Evolutionary conservation across 2,888 invertebrate species (phyloP).

Genomic region (Didymodactylos carnosus): DNA sequence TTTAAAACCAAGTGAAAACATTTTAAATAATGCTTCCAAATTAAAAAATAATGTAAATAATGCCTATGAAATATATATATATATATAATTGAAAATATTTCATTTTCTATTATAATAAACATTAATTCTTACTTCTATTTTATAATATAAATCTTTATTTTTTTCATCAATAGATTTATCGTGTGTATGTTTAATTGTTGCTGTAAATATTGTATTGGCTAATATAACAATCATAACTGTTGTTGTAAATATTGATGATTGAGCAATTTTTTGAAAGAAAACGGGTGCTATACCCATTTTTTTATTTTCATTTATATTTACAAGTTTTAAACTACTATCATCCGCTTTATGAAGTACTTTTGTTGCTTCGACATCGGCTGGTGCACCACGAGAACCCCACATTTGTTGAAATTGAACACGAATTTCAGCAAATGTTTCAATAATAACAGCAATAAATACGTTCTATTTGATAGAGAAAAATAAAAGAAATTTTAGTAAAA

Average conservation of each 20-base stretch:
- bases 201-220: constrained; percentile 82
- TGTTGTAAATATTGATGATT: constrained; percentile 74
- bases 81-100: background rate
- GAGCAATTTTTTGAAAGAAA: constrained; percentile 38
- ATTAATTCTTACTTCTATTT: constrained; percentile 23
- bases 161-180: constrained; percentile 43
- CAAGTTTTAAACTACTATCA: constrained; percentile 67
- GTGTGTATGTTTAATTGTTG: constrained; percentile 80
- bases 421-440: constrained; percentile 44
- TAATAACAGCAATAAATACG: constrained; percentile 98
- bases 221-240: constrained; percentile 80
- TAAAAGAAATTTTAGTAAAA: too few relatives aligned
- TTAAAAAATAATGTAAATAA: constrained; percentile 82
- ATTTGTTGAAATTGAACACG: constrained; percentile 98
- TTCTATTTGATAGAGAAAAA: too few relatives aligned
- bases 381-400: constrained; percentile 65
- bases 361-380: constrained; percentile 5
- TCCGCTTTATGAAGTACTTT: constrained; percentile 62
- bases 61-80: constrained; percentile 41
- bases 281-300: constrained; percentile 43
- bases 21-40: constrained; percentile 80
- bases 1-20: constrained; percentile 83
- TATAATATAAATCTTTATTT: constrained; percentile 22
- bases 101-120: background rate
- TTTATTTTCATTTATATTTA: constrained; percentile 86